Percentiles rank a stretch among this genome's conserved stretches.
Evolutionary conservation across 1,140 invertebrate genomes (phyloP).

Genomic region (Zaprionus gabonicus): DNA sequence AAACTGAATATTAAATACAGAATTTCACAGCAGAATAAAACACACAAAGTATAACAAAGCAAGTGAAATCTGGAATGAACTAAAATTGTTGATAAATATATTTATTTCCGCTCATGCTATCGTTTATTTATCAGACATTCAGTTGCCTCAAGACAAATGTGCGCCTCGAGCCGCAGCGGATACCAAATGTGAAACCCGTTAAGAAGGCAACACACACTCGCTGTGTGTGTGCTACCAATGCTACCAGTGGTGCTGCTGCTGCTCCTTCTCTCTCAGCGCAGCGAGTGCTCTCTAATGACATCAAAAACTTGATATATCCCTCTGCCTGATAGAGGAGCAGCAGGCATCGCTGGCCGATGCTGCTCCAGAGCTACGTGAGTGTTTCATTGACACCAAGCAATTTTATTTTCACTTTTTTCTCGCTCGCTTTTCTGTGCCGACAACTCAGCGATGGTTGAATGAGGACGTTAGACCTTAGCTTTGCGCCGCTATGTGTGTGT

Average conservation of each 20-base stretch:
- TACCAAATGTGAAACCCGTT: constrained; percentile 4
- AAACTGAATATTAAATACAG: no score
- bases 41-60: no score
- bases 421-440: constrained; percentile 1
- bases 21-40: no score
- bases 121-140: background rate
- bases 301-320: constrained; percentile 49
- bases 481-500: constrained; percentile 12
- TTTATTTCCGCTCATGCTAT: background rate
- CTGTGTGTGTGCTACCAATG: background rate
- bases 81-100: background rate
- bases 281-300: constrained; percentile 43
- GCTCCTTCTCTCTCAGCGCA: background rate
- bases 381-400: constrained; percentile 53
- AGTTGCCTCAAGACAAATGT: background rate
- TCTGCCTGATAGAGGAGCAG: constrained; percentile 35
- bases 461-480: constrained; percentile 43
- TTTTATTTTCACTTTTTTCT: constrained; percentile 37
- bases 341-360: constrained; percentile 4
- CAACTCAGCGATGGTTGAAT: constrained; percentile 32
- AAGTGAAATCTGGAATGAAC: background rate
- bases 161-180: background rate
- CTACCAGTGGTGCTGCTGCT: background rate
- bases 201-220: background rate
- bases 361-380: constrained; percentile 36